Evolutionary conservation across 2,888 invertebrate genomes (phyloP).

Genomic region (Portevinia maculata): DNA sequence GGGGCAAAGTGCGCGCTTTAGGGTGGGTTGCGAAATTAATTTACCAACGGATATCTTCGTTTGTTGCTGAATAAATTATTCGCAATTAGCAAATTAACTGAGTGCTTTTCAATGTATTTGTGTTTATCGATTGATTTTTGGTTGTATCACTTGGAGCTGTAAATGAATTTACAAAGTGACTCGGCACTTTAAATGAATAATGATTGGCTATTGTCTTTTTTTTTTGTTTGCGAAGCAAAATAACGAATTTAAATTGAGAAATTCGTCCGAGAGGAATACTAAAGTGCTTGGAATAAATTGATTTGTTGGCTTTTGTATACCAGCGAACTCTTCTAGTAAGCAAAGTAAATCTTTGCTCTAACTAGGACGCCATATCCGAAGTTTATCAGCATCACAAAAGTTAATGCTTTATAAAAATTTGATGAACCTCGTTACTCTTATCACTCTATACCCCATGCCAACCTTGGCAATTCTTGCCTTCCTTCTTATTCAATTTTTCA

Average conservation of each 20-base stretch:
- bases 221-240: not conserved
- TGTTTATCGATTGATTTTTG: conserved; percentile 49
- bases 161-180: conserved; percentile 45
- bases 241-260: not conserved
- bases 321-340: too few species aligned
- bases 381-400: too few species aligned
- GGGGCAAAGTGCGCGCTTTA: not conserved
- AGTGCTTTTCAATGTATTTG: conserved; percentile 33
- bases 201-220: not conserved
- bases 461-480: too few species aligned
- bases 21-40: conserved; percentile 57
- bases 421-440: conserved; percentile 60
- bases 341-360: too few species aligned
- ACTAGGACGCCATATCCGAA: too few species aligned
- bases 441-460: conserved; percentile 20
- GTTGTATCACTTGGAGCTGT: conserved; percentile 28
- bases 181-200: conserved; percentile 43
- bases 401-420: conserved; percentile 6
- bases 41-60: conserved; percentile 73
- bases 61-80: conserved; percentile 72
- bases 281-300: not conserved
- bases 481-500: not conserved
- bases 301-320: too few species aligned
- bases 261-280: not conserved
- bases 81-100: conserved; percentile 73